Evolutionary conservation across 2,888 invertebrate species (phyloP), one percentile per base, ranked within the genome.

Genomic region (Drosophila lutescens): DNA sequence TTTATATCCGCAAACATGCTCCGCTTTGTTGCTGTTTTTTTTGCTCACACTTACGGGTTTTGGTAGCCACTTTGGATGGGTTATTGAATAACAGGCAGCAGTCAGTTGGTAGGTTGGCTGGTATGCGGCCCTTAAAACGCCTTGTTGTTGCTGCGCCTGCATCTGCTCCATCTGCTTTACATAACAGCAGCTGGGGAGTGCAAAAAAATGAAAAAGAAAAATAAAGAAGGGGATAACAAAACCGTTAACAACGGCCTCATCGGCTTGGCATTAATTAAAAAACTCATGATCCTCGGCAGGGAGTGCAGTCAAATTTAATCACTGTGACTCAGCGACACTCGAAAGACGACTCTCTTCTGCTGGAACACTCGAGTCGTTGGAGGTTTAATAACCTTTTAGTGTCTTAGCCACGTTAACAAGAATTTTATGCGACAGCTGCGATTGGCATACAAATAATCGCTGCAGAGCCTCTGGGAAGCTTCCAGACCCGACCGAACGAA

Each of bases 331-430:
- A 68, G 32, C 43, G 15, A 15, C 40, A 62, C 38, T 46, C 57
- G 47, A 53, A 50, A 57, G 44, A 51, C 51, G 57, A 67, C 47
- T 59, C 50, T 36, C 47, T 55, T 47, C 32, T 53, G 63, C 74
- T 81, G 76, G 73, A 76, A 85, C 36, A 47, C 46, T 54, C 36
- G 54, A 60, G 56, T 66, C 54, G 53, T 5, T 32, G 38, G 26
- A 65, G 86, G 86, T 86, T 86, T 86, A 88, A 86, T 88, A 88
- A 86, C 86, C 86, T 82, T 76, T 79, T 69, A 62, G 56, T 56
- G 78, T 75, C 77, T 86, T 85, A 82, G 85, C 79, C 85, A 84
- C 87, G 87, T 80, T 85, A 77, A 72, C 69, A 81, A 85, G 84
- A 85, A 84, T 85, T 82, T 82, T 69, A 83, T 80, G 80, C 57